Base-by-base conservation (phyloP, 1,140 invertebrate genomes). In the Aethina tumida region DNA sequence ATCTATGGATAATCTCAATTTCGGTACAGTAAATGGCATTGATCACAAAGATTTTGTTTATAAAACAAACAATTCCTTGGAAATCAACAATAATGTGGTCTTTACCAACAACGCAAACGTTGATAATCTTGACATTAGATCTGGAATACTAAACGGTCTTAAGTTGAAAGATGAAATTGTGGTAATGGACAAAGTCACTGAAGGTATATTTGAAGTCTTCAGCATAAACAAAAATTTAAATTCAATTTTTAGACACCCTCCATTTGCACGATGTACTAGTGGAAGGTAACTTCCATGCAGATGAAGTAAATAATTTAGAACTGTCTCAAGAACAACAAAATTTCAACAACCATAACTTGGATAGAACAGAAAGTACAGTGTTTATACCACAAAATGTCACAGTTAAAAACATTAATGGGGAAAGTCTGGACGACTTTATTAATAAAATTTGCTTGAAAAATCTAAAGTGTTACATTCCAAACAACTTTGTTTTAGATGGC, bases 371-470 rank as follows among this genome's bases (percentile, higher is more conserved):
- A 24, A 41, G 49, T 13, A 31, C 18, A 4, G 15, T 53, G 18
- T 45, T 43, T 16, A 40, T 59, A 22, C 48, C 52, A 14, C 35
- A 39, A 24, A 57, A 59, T 46, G 10, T 58, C 5, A 52, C 35
- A 18, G 52, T 58, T 21, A 28, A 39, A 17, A 44, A 39, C 13
- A 43, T 61, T 2, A 61, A 61, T 35, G 52, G 45, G 7, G 40
- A 53, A 40, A 33, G 53, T 45, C 55, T 61, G 24, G 27, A 55
- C 7, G 35, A 55, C 9, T 56, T 69, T 19, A 26, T 60, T 2
- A 44, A 59, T 2, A 50, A 61, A 6, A 33, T 70, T 6, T 59
- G 66, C 32, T 56, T 65, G 30, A 62, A 45, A 6, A 59, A 62
- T 41, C 35, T 56, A 21, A 41, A 54, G 3, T 37, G 58, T 13